phyloP scores from a whole-genome alignment of 2,797 vertebrate genomes.

The Muscicapa comitata region DNA sequence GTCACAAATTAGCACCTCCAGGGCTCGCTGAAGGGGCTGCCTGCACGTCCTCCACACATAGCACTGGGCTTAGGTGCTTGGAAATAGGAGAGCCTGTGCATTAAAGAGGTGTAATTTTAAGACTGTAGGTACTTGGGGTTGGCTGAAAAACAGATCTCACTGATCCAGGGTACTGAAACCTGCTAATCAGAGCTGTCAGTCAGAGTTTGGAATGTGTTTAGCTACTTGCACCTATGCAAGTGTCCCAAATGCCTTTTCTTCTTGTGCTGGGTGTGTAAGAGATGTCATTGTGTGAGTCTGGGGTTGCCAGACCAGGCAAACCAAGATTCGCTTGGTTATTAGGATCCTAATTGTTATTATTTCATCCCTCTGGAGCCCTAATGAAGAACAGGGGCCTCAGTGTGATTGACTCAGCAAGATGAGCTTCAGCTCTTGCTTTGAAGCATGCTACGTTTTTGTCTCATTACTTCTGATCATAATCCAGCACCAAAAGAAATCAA shows the following conservation, averaged over 20 bases:
- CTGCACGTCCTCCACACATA: neutral
- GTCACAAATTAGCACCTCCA: neutral
- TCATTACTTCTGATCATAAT: conserved; percentile 46
- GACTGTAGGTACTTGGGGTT: neutral
- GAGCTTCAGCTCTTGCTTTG: neutral
- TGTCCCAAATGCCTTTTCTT: neutral
- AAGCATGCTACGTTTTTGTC: neutral
- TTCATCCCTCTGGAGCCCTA: neutral
- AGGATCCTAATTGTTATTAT: neutral
- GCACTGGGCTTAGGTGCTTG: neutral
- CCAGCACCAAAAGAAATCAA: conserved; percentile 34
- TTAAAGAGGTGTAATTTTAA: neutral
- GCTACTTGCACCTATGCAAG: neutral
- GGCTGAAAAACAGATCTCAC: neutral
- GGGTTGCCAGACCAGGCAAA: neutral
- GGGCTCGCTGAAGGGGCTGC: neutral
- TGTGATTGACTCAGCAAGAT: neutral
- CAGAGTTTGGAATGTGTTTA: neutral
- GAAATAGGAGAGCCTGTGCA: neutral
- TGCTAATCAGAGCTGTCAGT: neutral
- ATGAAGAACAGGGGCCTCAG: neutral
- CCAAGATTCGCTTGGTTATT: neutral
- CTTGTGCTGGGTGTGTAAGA: neutral
- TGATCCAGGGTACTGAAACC: neutral
- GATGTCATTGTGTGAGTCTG: neutral